Percentiles rank a stretch among this genome's conserved stretches.
Evolutionary conservation across 2,113 vertebrate species (phyloP).

Genomic region (Lagopus muta): DNA sequence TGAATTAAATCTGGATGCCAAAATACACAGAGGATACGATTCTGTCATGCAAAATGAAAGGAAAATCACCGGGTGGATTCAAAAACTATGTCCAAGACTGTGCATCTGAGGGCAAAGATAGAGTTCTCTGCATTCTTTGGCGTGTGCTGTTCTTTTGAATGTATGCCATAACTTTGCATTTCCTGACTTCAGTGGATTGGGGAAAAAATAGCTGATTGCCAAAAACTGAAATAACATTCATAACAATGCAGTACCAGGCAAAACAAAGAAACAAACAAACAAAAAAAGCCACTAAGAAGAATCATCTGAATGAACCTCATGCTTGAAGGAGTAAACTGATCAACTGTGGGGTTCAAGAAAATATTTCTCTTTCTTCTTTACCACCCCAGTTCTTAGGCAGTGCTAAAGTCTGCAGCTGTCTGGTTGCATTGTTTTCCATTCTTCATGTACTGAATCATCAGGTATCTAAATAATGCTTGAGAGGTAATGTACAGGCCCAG

Average conservation of each 20-base stretch:
- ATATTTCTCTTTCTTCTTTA: neutral
- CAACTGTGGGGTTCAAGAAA: neutral
- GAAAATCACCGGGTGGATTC: neutral
- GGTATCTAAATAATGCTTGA: constrained; percentile 35
- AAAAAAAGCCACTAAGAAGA: neutral
- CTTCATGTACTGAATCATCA: constrained; percentile 51
- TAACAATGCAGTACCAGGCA: neutral
- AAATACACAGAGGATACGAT: neutral
- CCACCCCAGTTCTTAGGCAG: neutral
- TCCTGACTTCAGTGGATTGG: constrained; percentile 15
- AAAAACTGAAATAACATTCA: constrained; percentile 33
- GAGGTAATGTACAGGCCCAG: constrained; percentile 34
- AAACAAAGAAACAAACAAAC: too few relatives aligned
- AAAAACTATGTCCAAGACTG: neutral
- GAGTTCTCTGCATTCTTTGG: neutral
- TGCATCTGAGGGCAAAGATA: constrained; percentile 23
- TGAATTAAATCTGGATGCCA: neutral
- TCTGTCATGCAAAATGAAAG: neutral
- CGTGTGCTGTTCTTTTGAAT: constrained; percentile 10
- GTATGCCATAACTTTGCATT: constrained; percentile 28
- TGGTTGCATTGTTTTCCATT: constrained; percentile 57
- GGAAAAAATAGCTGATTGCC: constrained; percentile 5
- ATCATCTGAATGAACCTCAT: constrained; percentile 6
- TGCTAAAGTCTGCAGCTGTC: constrained; percentile 37
- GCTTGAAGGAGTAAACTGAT: constrained; percentile 12